Conservation (phyloP, 30 jellyfish, hydroid and myxozoan genomes). For the Clytia hemisphaerica region DNA sequence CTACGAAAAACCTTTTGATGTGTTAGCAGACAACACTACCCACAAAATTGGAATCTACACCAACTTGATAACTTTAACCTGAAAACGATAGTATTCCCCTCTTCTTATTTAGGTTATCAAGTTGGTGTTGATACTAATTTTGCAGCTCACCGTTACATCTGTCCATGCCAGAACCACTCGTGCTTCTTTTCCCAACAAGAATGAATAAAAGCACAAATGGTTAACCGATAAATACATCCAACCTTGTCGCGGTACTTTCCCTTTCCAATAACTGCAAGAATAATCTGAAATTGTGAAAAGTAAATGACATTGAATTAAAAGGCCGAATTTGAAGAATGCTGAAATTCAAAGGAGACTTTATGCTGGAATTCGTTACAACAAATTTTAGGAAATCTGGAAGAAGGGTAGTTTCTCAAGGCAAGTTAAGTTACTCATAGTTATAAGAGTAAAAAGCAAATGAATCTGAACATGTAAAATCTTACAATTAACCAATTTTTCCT, state of each 20-base stretch:
- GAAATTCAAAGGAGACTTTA: too few species aligned
- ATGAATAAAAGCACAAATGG: slow-evolving; percentile 80
- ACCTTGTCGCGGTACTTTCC: slow-evolving; percentile 92
- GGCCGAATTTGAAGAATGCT: too few species aligned
- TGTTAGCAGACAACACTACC: too few species aligned
- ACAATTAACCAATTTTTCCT: slow-evolving; percentile 83
- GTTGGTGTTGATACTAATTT: too few species aligned
- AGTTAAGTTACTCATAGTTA: background rate
- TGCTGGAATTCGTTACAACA: too few species aligned
- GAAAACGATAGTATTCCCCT: background rate
- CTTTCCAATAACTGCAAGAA: slow-evolving; percentile 90
- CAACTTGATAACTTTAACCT: background rate
- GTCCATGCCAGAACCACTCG: slow-evolving; percentile 76
- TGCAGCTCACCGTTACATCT: slow-evolving; percentile 58
- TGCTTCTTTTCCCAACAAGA: slow-evolving; percentile 84
- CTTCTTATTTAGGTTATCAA: background rate
- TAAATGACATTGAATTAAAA: too few species aligned
- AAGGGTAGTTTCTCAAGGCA: too few species aligned
- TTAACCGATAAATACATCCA: slow-evolving; percentile 88
- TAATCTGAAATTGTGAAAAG: slow-evolving; percentile 33
- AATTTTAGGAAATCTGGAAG: too few species aligned
- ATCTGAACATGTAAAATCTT: slow-evolving; percentile 7
- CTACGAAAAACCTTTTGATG: too few species aligned
- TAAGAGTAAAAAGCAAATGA: background rate
- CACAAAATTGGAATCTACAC: too few species aligned